Conservation (phyloP, 2,888 invertebrate genomes). For the Tipula helvola region DNA sequence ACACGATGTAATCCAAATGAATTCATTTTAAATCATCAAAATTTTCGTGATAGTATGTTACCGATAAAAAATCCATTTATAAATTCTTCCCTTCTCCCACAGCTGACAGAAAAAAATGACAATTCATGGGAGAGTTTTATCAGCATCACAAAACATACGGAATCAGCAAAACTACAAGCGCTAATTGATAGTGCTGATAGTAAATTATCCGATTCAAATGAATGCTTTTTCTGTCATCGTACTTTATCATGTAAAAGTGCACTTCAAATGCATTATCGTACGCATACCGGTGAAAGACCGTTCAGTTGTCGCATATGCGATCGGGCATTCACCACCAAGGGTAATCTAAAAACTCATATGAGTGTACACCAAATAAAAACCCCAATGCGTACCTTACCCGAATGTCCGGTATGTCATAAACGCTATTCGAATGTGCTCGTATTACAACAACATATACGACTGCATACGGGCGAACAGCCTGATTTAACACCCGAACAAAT, state of each 20-base stretch:
- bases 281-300: slow-evolving; percentile 47
- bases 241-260: slow-evolving; percentile 96
- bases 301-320: slow-evolving; percentile 97
- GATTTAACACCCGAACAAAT: slow-evolving; percentile 76
- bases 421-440: slow-evolving; percentile 90
- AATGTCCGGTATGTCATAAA: slow-evolving; percentile 96
- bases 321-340: slow-evolving; percentile 95
- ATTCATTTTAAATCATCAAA: slow-evolving; percentile 23
- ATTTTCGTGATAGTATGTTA: neutral
- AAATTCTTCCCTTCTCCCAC: slow-evolving; percentile 41
- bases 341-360: slow-evolving; percentile 99
- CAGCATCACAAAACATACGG: slow-evolving; percentile 77
- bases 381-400: slow-evolving; percentile 83
- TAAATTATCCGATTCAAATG: slow-evolving; percentile 93
- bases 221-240: slow-evolving; percentile 95
- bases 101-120: slow-evolving; percentile 75
- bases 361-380: slow-evolving; percentile 95
- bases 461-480: slow-evolving; percentile 83
- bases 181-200: slow-evolving; percentile 94
- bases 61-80: slow-evolving; percentile 9
- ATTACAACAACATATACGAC: slow-evolving; percentile 88
- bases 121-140: slow-evolving; percentile 97
- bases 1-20: slow-evolving; percentile 9
- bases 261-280: slow-evolving; percentile 88
- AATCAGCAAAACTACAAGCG: slow-evolving; percentile 92